A percentile compares a stretch with the other conserved stretches of the same genome.
These are phyloP conservation scores for Clunio marinus DNA, from an alignment of 2,888 invertebrate genomes.

Conservation along the genomic window DNA sequence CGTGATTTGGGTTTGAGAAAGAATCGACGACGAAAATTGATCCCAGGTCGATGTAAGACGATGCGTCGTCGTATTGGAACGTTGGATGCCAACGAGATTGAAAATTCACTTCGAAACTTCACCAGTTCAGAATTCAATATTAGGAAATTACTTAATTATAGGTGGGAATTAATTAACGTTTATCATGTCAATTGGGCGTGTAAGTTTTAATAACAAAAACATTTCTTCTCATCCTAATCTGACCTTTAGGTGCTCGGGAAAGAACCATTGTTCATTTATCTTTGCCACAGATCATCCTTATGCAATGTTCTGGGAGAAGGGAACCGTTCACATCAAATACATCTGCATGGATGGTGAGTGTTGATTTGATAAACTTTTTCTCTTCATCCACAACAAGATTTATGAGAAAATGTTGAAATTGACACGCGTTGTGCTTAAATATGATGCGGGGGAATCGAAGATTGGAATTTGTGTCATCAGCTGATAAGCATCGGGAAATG, in stretches of 20 bases:
- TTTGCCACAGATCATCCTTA: constrained; percentile 63
- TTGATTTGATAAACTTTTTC: no score
- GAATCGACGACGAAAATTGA: constrained; percentile 14
- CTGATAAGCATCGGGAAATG: neutral
- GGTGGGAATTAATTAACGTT: constrained; percentile 46
- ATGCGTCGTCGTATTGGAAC: constrained; percentile 42
- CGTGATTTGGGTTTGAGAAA: neutral
- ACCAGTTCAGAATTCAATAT: constrained; percentile 48
- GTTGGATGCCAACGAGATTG: constrained; percentile 42
- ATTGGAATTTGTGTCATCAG: neutral
- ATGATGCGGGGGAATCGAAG: neutral
- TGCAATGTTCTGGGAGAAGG: constrained; percentile 60
- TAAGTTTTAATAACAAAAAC: constrained; percentile 42
- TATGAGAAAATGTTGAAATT: neutral
- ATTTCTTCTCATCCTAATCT: constrained; percentile 45
- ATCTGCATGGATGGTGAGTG: constrained; percentile 69
- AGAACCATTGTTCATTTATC: constrained; percentile 69
- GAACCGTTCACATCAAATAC: constrained; percentile 64
- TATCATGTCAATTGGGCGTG: neutral
- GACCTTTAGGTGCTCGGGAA: constrained; percentile 65
- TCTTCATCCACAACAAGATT: neutral
- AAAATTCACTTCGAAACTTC: constrained; percentile 42
- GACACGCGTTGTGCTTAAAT: neutral
- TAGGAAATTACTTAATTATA: constrained; percentile 54
- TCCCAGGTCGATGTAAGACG: neutral